phyloP scores from a whole-genome alignment of 2,797 vertebrate genomes.

The Vireo griseus region DNA sequence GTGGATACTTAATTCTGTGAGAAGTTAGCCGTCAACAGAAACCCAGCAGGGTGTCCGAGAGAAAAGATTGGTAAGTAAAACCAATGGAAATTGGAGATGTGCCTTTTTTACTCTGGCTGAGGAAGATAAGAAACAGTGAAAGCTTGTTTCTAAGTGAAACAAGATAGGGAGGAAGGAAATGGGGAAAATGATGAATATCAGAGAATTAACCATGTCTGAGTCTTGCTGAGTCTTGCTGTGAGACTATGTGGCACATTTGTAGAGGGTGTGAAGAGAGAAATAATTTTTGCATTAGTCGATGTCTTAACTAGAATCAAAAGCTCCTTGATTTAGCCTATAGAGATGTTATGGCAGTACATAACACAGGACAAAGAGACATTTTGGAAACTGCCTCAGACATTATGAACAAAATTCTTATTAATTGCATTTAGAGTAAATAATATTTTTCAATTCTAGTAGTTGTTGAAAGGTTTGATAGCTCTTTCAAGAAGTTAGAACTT shows the following conservation, averaged over 20 bases:
- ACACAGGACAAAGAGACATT: not conserved
- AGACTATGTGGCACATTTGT: not conserved
- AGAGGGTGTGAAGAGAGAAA: not conserved
- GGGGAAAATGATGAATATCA: fast-evolving
- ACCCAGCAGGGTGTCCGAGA: fast-evolving
- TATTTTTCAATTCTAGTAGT: not conserved
- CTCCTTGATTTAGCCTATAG: not conserved
- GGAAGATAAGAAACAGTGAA: not conserved
- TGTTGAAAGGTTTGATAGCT: not conserved
- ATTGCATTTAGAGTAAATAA: fast-evolving
- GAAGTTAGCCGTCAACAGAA: not conserved
- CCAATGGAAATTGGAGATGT: not conserved
- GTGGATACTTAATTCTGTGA: not conserved
- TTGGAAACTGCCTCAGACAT: fast-evolving
- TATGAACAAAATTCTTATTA: not conserved
- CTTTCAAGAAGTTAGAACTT: not conserved
- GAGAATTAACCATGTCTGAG: not conserved
- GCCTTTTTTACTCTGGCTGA: not conserved
- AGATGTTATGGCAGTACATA: not conserved
- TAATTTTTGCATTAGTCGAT: not conserved
- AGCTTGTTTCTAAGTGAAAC: not conserved
- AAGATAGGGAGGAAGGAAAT: not conserved
- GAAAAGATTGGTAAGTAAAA: not conserved
- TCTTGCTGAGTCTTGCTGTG: not conserved
- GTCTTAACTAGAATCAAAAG: not conserved